A percentile compares a stretch with the other conserved stretches of the same genome.
Conservation (phyloP, 2,888 invertebrate species). For the Torymus auratus region DNA sequence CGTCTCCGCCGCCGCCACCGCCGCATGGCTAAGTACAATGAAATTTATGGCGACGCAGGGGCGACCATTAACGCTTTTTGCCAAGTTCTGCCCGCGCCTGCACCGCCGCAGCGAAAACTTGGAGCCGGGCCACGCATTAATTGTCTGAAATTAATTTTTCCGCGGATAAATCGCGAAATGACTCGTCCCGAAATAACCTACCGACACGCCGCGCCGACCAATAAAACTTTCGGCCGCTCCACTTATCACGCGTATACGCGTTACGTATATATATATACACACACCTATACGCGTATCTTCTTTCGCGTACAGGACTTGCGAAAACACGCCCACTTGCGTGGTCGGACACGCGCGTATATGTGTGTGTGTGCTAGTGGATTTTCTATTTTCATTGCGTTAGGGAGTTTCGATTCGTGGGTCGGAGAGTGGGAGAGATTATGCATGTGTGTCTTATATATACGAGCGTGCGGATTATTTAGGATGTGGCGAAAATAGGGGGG, state of each 20-base stretch:
- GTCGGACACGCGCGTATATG: not conserved
- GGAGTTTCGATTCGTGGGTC: not conserved
- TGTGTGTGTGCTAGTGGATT: too few species aligned
- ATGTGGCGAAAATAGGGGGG: too few species aligned
- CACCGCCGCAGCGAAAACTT: conserved; percentile 51
- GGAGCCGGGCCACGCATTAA: conserved; percentile 64
- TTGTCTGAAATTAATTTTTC: conserved; percentile 66
- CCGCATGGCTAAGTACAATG: conserved; percentile 64
- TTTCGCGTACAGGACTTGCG: not conserved
- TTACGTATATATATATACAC: too few species aligned
- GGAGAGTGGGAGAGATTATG: not conserved
- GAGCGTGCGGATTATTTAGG: too few species aligned
- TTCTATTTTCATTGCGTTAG: not conserved
- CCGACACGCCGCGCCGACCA: conserved; percentile 25
- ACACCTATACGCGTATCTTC: not conserved
- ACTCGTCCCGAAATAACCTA: conserved; percentile 59
- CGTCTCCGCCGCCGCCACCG: conserved; percentile 30
- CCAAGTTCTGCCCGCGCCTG: conserved; percentile 54
- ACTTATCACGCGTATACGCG: conserved; percentile 36
- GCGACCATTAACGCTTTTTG: conserved; percentile 62
- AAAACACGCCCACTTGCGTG: not conserved
- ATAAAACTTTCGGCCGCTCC: conserved; percentile 51
- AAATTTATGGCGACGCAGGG: conserved; percentile 63
- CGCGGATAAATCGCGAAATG: conserved; percentile 56
- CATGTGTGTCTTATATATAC: too few species aligned